Percentiles rank a stretch among this genome's conserved stretches.
Evolutionary conservation across 2,888 invertebrate species (phyloP).

Genomic region (Emmelina monodactyla): DNA sequence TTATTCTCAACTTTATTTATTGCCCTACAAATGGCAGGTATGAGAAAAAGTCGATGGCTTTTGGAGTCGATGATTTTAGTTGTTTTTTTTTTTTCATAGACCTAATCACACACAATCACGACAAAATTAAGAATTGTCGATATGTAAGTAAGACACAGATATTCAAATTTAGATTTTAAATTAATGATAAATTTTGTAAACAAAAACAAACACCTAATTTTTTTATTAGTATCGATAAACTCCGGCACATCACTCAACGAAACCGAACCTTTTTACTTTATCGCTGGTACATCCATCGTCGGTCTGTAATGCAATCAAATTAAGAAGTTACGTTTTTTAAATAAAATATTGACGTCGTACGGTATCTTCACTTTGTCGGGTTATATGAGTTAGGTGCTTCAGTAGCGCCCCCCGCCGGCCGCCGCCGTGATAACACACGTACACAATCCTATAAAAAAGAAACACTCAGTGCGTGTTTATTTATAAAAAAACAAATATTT

Average conservation of each 20-base stretch:
- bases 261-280: constrained; percentile 1
- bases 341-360: constrained; percentile 4
- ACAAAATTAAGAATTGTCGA: too few species aligned
- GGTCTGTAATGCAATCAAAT: not conserved
- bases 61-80: constrained; percentile 5
- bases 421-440: too few species aligned
- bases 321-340: constrained; percentile 3
- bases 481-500: too few species aligned
- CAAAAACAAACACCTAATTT: too few species aligned
- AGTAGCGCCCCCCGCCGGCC: constrained; percentile 55
- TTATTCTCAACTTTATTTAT: constrained; percentile 58
- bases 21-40: constrained; percentile 18
- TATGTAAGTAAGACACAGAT: too few species aligned
- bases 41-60: not conserved
- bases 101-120: too few species aligned
- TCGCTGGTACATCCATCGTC: constrained; percentile 1
- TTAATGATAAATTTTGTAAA: too few species aligned
- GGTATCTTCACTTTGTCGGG: constrained; percentile 2
- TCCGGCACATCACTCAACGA: constrained; percentile 4
- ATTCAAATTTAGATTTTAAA: too few species aligned
- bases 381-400: constrained; percentile 36
- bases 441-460: too few species aligned
- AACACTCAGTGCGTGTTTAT: too few species aligned
- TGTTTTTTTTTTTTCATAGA: constrained; percentile 3
- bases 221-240: too few species aligned